Evolutionary conservation across 2,113 vertebrate genomes (phyloP), one percentile per base, ranked within the genome.

Genomic region (Xyrauchen texanus): DNA sequence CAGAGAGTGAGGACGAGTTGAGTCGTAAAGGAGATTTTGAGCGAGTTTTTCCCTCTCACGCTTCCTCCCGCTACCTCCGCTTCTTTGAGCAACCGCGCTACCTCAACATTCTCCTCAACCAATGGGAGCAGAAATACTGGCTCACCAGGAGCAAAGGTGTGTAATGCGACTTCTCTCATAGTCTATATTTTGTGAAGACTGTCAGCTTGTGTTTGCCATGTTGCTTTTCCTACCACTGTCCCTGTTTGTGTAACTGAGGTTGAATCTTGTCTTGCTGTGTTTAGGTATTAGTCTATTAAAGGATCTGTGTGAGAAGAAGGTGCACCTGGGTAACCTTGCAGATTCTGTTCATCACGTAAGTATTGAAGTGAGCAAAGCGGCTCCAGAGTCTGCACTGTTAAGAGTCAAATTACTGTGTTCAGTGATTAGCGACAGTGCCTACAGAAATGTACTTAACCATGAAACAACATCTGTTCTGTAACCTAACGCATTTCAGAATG

Each of bases 71-170:
- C 4, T 99, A 99, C 92, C 92, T 98, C 67, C 94, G 90, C 53
- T 98, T 99, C 90, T 99, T 99, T 0, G 95, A 98, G 83, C 93
- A 93, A 77, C 94, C 91, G 2, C 93, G 97, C 46, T 99, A 99
- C 90, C 94, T 95, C 86, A 98, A 96, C 89, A 92, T 98, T 81
- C 93, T 99, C 78, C 91, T 96, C 63, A 93, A 95, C 74, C 96
- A 96, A 77, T 99, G 98, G 97, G 97, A 98, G 78, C 93, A 93
- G 86, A 97, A 92, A 79, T 92, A 95, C 90, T 92, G 91, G 86
- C 88, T 85, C 86, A 90, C 93, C 88, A 94, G 93, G 87, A 82
- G 87, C 34, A 94, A 92, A 94, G 96, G 98, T 96, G 70, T 34
- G 55, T 76, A 34, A 34, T 34, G 21, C 21, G 21, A 34, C 21